Conservation (phyloP, 2,888 invertebrate genomes). For the Pheosia tremula region DNA sequence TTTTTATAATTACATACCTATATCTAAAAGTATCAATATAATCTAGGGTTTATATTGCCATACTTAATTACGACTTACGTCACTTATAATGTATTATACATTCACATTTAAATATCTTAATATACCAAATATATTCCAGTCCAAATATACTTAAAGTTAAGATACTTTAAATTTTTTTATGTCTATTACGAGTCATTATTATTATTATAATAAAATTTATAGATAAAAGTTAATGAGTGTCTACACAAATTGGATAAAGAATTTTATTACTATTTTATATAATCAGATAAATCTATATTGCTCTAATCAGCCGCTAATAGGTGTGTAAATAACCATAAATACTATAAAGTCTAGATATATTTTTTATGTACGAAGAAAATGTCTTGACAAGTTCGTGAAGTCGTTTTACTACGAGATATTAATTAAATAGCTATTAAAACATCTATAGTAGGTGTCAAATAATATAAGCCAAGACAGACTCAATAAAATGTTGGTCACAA, state of each 20-base stretch:
- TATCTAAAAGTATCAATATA: no score
- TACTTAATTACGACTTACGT: no score
- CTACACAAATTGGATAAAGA: conserved; percentile 26
- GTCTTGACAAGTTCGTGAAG: no score
- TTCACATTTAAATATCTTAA: neutral
- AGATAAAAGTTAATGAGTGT: conserved; percentile 31
- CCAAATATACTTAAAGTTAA: neutral
- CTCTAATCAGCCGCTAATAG: conserved; percentile 35
- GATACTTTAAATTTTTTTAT: conserved; percentile 13
- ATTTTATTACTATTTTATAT: conserved; percentile 37
- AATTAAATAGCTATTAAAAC: no score
- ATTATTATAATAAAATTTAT: conserved; percentile 24
- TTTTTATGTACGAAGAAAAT: neutral
- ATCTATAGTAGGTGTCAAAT: no score
- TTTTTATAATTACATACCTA: no score
- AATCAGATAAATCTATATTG: conserved; percentile 30
- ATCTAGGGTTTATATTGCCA: no score
- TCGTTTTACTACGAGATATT: no score
- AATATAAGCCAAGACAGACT: no score
- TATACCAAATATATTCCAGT: neutral
- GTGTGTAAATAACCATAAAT: conserved; percentile 13
- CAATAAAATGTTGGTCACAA: no score
- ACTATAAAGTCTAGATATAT: conserved; percentile 16
- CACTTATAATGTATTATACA: no score
- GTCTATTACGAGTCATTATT: conserved; percentile 17